Evolutionary conservation across 1,140 invertebrate species (phyloP).

Genomic region (Aphelinus certus): DNA sequence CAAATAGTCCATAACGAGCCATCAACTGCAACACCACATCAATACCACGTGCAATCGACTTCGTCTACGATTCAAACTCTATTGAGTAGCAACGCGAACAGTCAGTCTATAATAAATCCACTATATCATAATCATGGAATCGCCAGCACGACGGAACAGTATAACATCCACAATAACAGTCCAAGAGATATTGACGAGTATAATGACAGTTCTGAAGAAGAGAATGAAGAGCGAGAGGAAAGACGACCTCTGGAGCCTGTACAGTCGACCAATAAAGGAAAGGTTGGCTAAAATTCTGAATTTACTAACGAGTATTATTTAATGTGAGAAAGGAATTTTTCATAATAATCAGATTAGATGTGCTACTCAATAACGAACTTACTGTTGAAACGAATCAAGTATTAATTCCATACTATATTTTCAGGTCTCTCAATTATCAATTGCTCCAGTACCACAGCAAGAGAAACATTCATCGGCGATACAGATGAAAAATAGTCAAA

Average conservation of each 20-base stretch:
- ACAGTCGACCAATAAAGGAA: conserved; percentile 59
- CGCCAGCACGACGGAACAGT: conserved; percentile 58
- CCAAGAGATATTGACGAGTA: conserved; percentile 58
- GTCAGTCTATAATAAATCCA: conserved; percentile 57
- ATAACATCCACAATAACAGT: conserved; percentile 56
- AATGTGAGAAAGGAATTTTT: neutral
- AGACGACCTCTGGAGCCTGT: conserved; percentile 55
- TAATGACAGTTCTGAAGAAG: conserved; percentile 44
- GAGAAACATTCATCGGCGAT: conserved; percentile 43
- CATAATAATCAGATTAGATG: too few relatives aligned
- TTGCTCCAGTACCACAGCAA: conserved; percentile 57
- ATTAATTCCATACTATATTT: neutral
- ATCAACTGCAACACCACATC: conserved; percentile 55
- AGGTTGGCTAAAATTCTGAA: conserved; percentile 43
- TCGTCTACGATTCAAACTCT: conserved; percentile 60
- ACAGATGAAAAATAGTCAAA: conserved; percentile 44
- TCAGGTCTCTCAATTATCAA: conserved; percentile 59
- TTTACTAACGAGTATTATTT: neutral
- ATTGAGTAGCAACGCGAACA: conserved; percentile 54
- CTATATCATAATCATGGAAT: conserved; percentile 60
- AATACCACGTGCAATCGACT: conserved; percentile 51
- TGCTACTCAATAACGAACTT: too few relatives aligned
- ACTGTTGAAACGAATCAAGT: too few relatives aligned
- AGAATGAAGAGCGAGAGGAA: conserved; percentile 41
- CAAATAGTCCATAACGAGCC: conserved; percentile 58